Evolutionary conservation across 2,113 vertebrate species (phyloP).

Genomic region (Ariopsis seemanni): DNA sequence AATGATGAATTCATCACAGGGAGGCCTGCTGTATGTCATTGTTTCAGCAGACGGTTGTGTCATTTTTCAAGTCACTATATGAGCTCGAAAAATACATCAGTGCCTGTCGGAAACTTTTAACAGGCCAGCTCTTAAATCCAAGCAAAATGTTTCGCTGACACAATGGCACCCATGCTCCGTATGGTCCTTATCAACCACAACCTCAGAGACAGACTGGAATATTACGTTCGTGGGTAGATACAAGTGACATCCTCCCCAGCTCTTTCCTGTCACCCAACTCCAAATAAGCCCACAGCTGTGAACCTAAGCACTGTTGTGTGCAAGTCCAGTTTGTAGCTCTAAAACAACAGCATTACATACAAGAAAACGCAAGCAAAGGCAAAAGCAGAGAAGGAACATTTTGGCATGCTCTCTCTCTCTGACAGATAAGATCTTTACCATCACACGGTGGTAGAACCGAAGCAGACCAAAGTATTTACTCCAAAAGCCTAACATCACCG

Average conservation of each 20-base stretch:
- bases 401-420: neutral
- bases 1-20: slow-evolving; percentile 63
- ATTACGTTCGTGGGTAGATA: neutral
- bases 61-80: slow-evolving; percentile 5
- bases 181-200: too few species aligned
- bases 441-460: neutral
- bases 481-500: neutral
- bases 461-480: neutral
- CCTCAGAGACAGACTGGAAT: neutral
- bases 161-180: neutral
- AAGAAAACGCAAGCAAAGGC: neutral
- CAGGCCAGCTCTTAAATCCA: neutral
- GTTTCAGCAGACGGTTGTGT: slow-evolving; percentile 35
- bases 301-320: neutral
- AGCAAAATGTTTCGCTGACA: neutral
- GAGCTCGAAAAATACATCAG: neutral
- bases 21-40: slow-evolving; percentile 44
- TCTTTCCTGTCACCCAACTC: neutral
- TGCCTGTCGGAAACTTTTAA: neutral
- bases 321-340: neutral
- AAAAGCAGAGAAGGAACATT: neutral
- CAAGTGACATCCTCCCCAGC: neutral
- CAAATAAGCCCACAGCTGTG: neutral
- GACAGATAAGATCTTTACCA: neutral
- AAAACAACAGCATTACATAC: neutral